Percentiles rank a stretch among this genome's conserved stretches.
Conservation (phyloP, 2,113 vertebrate species). For the Rynchops niger region DNA sequence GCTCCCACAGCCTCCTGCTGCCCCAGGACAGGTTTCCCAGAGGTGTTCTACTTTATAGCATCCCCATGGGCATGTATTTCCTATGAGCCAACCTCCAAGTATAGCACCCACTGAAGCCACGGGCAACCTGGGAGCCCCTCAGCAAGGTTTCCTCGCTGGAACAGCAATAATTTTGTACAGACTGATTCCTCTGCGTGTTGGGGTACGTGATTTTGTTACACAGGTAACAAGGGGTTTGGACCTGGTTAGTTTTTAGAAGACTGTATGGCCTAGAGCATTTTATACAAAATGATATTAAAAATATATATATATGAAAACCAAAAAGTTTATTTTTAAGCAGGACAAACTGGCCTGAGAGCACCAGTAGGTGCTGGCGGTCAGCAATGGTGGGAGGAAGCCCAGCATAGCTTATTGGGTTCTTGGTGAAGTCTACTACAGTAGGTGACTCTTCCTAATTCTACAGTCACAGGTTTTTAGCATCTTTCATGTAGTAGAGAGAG, state of each 20-base stretch:
- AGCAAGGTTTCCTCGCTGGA: no score
- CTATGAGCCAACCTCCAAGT: accelerated
- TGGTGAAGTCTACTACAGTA: no score
- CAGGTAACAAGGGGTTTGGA: background rate
- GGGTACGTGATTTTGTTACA: background rate
- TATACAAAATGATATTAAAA: background rate
- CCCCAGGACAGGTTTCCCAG: accelerated
- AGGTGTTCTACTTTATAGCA: no score
- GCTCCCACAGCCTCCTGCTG: background rate
- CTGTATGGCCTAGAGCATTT: background rate
- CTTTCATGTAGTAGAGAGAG: background rate
- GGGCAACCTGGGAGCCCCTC: background rate
- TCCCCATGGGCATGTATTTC: accelerated
- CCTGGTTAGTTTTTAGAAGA: background rate
- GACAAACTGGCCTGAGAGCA: background rate
- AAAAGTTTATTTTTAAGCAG: background rate
- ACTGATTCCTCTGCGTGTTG: background rate
- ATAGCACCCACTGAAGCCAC: accelerated
- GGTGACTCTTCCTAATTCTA: background rate
- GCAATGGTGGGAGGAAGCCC: accelerated
- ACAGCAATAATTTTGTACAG: background rate
- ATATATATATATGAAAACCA: background rate
- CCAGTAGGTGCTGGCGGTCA: accelerated
- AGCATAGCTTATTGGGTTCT: accelerated
- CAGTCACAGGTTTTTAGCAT: background rate